A percentile compares a stretch with the other conserved stretches of the same genome.
phyloP scores from a whole-genome alignment of 2,113 vertebrate genomes.

The Boulengeromyrus knoepffleri region DNA sequence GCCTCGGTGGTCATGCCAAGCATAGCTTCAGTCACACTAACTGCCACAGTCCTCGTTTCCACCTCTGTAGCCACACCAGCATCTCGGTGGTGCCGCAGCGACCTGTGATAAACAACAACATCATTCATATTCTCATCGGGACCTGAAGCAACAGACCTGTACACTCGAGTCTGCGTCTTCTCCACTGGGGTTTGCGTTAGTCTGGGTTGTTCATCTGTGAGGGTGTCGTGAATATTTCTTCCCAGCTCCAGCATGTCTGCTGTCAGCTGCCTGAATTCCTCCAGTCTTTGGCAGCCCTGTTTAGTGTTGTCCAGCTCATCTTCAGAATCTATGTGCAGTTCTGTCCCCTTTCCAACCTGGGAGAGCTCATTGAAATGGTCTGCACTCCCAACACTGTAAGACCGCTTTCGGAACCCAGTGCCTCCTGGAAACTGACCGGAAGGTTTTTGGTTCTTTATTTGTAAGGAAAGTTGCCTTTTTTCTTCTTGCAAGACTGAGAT shows the following conservation, averaged over 20 bases:
- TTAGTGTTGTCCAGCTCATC: conserved; percentile 54
- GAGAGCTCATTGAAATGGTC: conserved; percentile 59
- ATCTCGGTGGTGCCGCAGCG: conserved; percentile 48
- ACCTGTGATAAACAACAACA: conserved; percentile 49
- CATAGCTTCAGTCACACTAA: conserved; percentile 71
- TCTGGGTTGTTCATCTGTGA: conserved; percentile 46
- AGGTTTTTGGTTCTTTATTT: conserved; percentile 68
- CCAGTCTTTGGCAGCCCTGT: conserved; percentile 61
- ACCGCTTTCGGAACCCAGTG: conserved; percentile 59
- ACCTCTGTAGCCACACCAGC: conserved; percentile 56
- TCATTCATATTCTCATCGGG: conserved; percentile 53
- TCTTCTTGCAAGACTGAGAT: conserved; percentile 92
- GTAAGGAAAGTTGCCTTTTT: conserved; percentile 75
- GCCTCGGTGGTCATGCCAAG: conserved; percentile 68
- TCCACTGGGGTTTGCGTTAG: conserved; percentile 28
- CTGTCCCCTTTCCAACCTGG: conserved; percentile 52
- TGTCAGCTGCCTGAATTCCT: conserved; percentile 74
- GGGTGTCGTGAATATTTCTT: conserved; percentile 70
- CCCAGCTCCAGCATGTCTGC: conserved; percentile 80
- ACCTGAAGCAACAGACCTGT: conserved; percentile 60
- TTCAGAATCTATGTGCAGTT: conserved; percentile 64
- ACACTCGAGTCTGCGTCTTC: conserved; percentile 27
- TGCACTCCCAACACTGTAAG: conserved; percentile 60
- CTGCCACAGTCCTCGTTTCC: conserved; percentile 54
- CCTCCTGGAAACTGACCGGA: conserved; percentile 43